Evolutionary conservation across 2,888 invertebrate species (phyloP), one percentile per base, ranked within the genome.

Genomic region (Epinotia nisella): DNA sequence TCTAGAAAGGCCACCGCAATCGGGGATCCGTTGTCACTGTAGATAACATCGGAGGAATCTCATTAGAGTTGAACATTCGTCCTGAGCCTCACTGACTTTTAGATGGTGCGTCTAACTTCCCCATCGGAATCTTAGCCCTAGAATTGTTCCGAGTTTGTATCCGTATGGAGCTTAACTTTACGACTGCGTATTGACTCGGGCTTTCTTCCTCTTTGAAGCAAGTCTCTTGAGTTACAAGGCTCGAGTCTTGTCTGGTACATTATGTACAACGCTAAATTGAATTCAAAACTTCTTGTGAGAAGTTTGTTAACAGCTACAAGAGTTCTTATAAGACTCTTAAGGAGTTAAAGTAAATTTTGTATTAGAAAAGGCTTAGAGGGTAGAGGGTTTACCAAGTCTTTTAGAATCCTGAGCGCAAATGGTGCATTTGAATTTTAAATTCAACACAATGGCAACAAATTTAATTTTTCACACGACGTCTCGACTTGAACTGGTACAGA

Each of bases 1-100:
- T 82, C 88, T 90, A 91, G 91, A 91, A 89, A 91, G 92, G 90
- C 91, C 91, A 93, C 92, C 92, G 87, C 93, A 93, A 90, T 92
- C 91, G 88, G 90, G 88, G 89, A 89, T 91, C 87, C 89, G 88
- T 90, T 90, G 92, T 92, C 90, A 91, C 87, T 88, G 85, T 83
- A 88, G 91, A 91, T 92, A 92, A 85, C 90, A 88, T 89, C 88
- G 85, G 81, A 87, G 88, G 91, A 93, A 93, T 93, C 93, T 93
- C 92, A 93, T 93, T 93, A 92, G 86, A 85, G 82, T 80, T 78
- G 83, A 87, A 87, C 88, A 90, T 86, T 88, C 81, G 85, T 86
- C 83, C 83, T 80, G 79, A 81, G 80, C 79, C 78, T 79, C 74
- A 79, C 77, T 78, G 82, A 80, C 85, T 83, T 89, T 88, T 89